Percentiles rank a stretch among this genome's conserved stretches.
These are phyloP conservation scores for Lydus trimaculatus DNA, from an alignment of 2,888 invertebrate genomes.

Conservation along the genomic window DNA sequence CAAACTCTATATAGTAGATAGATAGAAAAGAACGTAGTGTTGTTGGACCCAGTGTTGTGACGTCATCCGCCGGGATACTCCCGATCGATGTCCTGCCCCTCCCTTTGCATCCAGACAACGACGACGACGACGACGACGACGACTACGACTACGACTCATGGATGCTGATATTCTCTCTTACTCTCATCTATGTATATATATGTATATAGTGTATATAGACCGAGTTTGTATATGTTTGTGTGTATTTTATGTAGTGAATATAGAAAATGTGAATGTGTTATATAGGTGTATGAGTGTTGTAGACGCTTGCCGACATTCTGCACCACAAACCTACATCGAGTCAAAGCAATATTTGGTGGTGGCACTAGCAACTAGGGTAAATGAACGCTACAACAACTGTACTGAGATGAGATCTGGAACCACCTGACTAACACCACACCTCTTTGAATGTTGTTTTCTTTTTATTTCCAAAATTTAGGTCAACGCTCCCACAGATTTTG, in stretches of 20 bases:
- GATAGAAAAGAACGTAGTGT: conserved; percentile 44
- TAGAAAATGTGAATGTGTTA: not conserved
- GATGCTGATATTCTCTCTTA: conserved; percentile 40
- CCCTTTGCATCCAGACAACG: conserved; percentile 44
- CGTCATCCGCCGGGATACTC: conserved; percentile 51
- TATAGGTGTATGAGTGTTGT: conserved; percentile 30
- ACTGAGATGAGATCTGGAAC: not conserved
- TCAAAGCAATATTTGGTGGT: conserved; percentile 19
- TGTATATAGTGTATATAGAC: not conserved
- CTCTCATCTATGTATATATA: conserved; percentile 23
- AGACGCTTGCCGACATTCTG: conserved; percentile 40
- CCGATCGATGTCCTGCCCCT: conserved; percentile 47
- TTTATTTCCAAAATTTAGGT: not conserved
- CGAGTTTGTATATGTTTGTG: not conserved
- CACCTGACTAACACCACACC: conserved; percentile 4
- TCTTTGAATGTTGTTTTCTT: not conserved
- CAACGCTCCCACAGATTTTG: not conserved
- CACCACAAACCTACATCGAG: conserved; percentile 43
- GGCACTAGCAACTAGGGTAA: conserved; percentile 27
- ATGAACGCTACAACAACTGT: conserved; percentile 22
- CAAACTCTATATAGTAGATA: conserved; percentile 45
- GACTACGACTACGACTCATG: conserved; percentile 30
- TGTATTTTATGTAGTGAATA: not conserved
- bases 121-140: conserved; percentile 12
- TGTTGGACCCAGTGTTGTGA: conserved; percentile 48